Base-by-base conservation (phyloP, 1,140 invertebrate species). In the Zaprionus africanus region DNA sequence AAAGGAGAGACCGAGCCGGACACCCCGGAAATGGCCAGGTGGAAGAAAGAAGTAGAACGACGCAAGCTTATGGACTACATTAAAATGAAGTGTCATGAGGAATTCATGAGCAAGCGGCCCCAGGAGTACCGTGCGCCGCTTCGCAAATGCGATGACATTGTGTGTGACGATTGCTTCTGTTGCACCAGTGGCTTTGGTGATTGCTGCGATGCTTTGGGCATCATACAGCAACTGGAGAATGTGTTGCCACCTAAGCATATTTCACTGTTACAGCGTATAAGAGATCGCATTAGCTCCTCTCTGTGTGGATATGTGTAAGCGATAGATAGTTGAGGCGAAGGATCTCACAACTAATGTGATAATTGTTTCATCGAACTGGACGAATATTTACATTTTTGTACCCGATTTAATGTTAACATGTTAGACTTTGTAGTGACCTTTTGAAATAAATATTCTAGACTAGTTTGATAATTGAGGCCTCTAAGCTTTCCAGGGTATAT, bases 1-100 rank as follows among this genome's bases (percentile, higher is more conserved):
- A 54, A 60, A 22, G 15, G 49, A 2, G 4, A 54, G 2, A 38
- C n/a, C 4, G 66, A 77, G n/a, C 11, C 64, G 9, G 83, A 86
- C 31, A 17, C 58, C 0, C 83, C 83, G 0, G 46, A 82, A 6
- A 87, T 86, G 19, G 26, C 53, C 9, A 58, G 80, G 11, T 31
- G 87, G 65, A 85, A 78, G 1, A 46, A 11, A 0, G 65, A 65
- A 1, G 41, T 68, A 2, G 58, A 67, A n/a, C 36, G 58, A 7
- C 83, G 65, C 2, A 49, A 78, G 15, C 6, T 65, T 3, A 51
- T 53, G 0, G 72, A 79, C 1, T 87, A 87, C 13, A 78, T 79
- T 2, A 75, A 24, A 26, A 34, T 4, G 12, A 86, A 71, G 77
- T 76, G 72, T 0, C 61, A 73, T 34, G 57, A 72, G 2, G 68